Evolutionary conservation across 2,797 vertebrate genomes (phyloP).

Genomic region (Danionella dracula): DNA sequence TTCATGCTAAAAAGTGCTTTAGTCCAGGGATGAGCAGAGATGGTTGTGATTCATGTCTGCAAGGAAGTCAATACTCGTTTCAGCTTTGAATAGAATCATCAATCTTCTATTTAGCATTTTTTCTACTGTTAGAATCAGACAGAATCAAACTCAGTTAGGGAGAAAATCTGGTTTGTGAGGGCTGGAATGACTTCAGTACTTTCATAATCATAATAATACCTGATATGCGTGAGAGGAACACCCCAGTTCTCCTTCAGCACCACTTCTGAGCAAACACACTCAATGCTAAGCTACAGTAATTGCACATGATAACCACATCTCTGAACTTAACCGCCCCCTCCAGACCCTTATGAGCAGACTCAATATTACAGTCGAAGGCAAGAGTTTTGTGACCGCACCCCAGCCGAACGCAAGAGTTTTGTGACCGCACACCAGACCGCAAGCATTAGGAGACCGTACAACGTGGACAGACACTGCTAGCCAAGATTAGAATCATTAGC

Average conservation of each 20-base stretch:
- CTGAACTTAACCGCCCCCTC: slow-evolving; percentile 33
- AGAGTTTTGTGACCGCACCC: slow-evolving; percentile 50
- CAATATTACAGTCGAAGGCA: slow-evolving; percentile 63
- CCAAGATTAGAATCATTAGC: slow-evolving; percentile 29
- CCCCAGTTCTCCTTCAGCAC: slow-evolving; percentile 54
- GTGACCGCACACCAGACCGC: slow-evolving; percentile 50
- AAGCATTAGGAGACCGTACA: slow-evolving; percentile 5
- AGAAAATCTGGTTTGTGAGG: slow-evolving; percentile 62
- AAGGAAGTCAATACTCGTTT: slow-evolving; percentile 38
- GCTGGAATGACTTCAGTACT: slow-evolving; percentile 70
- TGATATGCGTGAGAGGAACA: slow-evolving; percentile 65
- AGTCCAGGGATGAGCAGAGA: slow-evolving; percentile 34
- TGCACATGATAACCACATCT: slow-evolving; percentile 72
- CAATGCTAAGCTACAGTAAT: slow-evolving; percentile 76
- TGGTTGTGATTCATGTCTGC: not conserved
- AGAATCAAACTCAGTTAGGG: too few species aligned
- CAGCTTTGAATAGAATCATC: slow-evolving; percentile 5
- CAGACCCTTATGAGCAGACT: slow-evolving; percentile 38
- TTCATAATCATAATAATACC: slow-evolving; percentile 65
- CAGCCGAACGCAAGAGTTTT: slow-evolving; percentile 38
- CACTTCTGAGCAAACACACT: slow-evolving; percentile 65
- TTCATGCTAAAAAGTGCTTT: slow-evolving; percentile 63
- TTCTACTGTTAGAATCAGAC: slow-evolving; percentile 1
- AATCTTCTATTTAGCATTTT: slow-evolving; percentile 1
- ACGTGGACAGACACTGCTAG: slow-evolving; percentile 10